These are phyloP conservation scores for Lophotis ruficrista DNA, from an alignment of 2,113 vertebrate genomes.

Conservation along the genomic window DNA sequence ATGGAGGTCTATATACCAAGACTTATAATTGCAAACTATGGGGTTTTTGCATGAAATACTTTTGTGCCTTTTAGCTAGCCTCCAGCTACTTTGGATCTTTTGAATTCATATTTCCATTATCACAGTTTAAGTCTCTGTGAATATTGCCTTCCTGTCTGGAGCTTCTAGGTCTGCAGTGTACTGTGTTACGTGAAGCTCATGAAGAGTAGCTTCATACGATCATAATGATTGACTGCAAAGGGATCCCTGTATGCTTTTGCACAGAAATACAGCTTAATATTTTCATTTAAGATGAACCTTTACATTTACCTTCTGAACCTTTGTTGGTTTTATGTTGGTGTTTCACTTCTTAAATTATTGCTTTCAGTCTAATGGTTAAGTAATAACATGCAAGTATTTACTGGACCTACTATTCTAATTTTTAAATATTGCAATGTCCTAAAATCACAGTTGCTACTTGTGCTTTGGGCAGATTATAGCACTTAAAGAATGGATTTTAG, in stretches of 20 bases:
- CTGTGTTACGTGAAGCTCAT: neutral
- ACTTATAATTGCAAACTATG: neutral
- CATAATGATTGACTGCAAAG: neutral
- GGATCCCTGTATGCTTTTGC: neutral
- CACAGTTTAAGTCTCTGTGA: neutral
- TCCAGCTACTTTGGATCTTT: neutral
- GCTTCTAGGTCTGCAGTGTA: neutral
- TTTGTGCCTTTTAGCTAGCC: neutral
- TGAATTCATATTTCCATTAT: neutral
- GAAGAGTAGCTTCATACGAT: neutral
- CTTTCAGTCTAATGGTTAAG: neutral
- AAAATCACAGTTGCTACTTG: neutral
- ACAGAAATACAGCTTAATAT: neutral
- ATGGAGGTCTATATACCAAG: neutral
- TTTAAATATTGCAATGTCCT: neutral
- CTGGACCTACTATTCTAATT: neutral
- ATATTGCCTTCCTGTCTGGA: neutral
- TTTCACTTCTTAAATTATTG: neutral
- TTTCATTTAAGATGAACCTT: neutral
- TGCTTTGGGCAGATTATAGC: neutral
- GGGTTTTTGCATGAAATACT: neutral
- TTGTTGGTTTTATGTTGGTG: neutral
- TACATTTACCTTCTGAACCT: neutral
- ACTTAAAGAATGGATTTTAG: neutral
- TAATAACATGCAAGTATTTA: neutral